phyloP scores from a whole-genome alignment of 2,113 vertebrate genomes.

The Typhlomys cinereus region DNA sequence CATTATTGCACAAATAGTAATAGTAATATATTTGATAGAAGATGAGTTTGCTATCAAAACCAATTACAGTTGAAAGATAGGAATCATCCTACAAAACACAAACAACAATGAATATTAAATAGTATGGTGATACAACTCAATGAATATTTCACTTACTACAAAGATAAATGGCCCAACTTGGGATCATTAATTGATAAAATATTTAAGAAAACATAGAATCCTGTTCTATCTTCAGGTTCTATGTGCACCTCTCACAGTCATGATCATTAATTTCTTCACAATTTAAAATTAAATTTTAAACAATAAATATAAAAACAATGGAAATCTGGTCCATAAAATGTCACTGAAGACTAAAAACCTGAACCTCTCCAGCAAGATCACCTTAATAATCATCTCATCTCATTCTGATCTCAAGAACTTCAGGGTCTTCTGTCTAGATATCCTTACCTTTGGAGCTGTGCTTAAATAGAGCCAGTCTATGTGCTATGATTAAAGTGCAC shows the following conservation, averaged over 20 bases:
- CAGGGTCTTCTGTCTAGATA: not conserved
- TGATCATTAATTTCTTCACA: not conserved
- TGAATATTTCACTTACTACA: not conserved
- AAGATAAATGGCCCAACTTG: not conserved
- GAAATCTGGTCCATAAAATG: not conserved
- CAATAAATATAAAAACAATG: not conserved
- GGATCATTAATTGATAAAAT: not conserved
- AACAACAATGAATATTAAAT: conserved; percentile 46
- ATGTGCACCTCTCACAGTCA: not conserved
- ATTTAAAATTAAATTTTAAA: not conserved
- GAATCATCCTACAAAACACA: not conserved
- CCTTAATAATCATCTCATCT: not conserved
- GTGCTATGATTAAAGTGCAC: not conserved
- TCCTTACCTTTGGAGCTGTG: not conserved
- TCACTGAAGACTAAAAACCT: not conserved
- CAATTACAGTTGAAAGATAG: conserved; percentile 15
- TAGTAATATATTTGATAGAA: not conserved
- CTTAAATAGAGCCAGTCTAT: not conserved
- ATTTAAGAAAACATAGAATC: not conserved
- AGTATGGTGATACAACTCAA: too few species aligned
- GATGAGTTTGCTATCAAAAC: not conserved
- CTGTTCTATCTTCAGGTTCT: not conserved
- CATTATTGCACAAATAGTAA: not conserved
- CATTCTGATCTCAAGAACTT: not conserved
- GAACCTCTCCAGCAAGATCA: not conserved